Evolutionary conservation across 2,888 invertebrate genomes (phyloP), one percentile per base, ranked within the genome.

Genomic region (Drosophila demipolita): DNA sequence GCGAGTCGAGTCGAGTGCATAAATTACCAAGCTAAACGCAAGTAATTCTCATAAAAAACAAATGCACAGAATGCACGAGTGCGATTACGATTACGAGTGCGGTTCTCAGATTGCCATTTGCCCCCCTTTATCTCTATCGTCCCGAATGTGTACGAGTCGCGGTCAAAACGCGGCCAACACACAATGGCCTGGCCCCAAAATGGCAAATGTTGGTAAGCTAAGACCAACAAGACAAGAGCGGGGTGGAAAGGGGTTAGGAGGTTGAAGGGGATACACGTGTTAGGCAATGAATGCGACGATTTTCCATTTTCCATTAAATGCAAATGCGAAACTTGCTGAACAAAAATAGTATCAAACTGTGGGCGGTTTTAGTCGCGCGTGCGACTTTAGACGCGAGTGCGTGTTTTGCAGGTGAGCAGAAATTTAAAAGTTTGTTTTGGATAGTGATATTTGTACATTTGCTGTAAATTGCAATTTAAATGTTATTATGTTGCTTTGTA

Each of bases 11-110:
- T 63, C 60, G 73, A 86, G 72, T 73, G 82, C 75, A 81, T 74
- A 80, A 80, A 73, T 82, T 75, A 64, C 69, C 62, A 59, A 66
- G 61, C 78, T 77, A 80, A 78, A 78, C 77, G 77, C 77, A 80
- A 82, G 68, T 81, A 82, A 82, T 81, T 82, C 83, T 69, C 68
- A 71, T 69, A 75, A 82, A 82, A 80, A 82, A 82, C 78, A 73
- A 69, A 80, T 80, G 73, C 78, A 68, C 63, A 69, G 80, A 73
- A 73, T 66, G 78, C 52, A 42, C 49, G 65, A 53, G 53, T 79
- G 57, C 75, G 60, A 69, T 62, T 77, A 61, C 80, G 75, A 48
- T 33, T 64, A n/a, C n/a, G 68, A 60, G 49, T 52, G 40, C 45
- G 73, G 40, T 60, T 55, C 64, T 74, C 75, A 40, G 36, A 80